Conservation (phyloP, 2,797 vertebrate genomes). For the Acanthurus lineatus region DNA sequence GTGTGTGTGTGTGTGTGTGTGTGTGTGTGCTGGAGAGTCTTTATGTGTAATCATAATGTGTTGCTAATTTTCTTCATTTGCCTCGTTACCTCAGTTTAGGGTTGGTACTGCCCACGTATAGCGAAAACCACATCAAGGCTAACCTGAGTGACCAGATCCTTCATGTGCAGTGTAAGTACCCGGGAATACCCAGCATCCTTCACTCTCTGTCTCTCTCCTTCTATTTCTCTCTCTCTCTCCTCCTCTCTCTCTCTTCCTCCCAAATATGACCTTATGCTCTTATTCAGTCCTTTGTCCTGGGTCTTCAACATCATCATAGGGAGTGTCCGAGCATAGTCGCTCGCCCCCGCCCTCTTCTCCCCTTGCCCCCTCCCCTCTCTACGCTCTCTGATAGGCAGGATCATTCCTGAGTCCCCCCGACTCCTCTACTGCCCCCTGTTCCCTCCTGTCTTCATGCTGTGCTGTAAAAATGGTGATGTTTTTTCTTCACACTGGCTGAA, state of each 20-base stretch:
- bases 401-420: conserved; percentile 69
- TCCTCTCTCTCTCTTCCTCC: conserved; percentile 43
- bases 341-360: conserved; percentile 18
- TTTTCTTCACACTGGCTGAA: conserved; percentile 88
- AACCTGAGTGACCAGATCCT: conserved; percentile 99
- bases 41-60: background rate
- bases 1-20: background rate
- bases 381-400: conserved; percentile 71
- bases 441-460: conserved; percentile 89
- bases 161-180: conserved; percentile 99
- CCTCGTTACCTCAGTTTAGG: conserved; percentile 88
- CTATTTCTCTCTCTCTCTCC: conserved; percentile 37
- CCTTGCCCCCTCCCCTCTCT: conserved; percentile 32
- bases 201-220: conserved; percentile 52
- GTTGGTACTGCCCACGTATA: conserved; percentile 96
- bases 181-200: conserved; percentile 68
- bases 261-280: conserved; percentile 64
- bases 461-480: conserved; percentile 86
- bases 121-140: conserved; percentile 97
- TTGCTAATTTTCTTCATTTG: conserved; percentile 52
- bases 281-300: conserved; percentile 63
- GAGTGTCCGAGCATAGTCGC: conserved; percentile 57
- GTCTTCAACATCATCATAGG: conserved; percentile 69
- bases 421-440: conserved; percentile 72
- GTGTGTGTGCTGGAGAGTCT: background rate